Evolutionary conservation across 2,797 vertebrate species (phyloP), one percentile per base, ranked within the genome.

Genomic region (Phalloptychus januarius): DNA sequence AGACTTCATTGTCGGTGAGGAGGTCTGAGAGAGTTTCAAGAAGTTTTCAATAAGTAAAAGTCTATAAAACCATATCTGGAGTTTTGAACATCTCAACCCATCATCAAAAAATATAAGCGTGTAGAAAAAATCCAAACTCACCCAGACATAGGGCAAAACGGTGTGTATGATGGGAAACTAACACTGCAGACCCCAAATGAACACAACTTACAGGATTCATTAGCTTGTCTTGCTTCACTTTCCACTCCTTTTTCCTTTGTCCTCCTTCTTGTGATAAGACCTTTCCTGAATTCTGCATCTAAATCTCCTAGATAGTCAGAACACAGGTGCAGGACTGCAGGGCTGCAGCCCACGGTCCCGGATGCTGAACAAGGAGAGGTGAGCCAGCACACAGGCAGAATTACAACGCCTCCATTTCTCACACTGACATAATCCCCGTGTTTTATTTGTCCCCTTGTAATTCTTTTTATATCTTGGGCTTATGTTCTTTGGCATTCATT

Each of bases 371-470:
- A 85, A 23, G 83, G 84, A 93, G 92, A 92, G 88, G 87, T 80
- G 28, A 86, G 86, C 72, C 84, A 73, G 83, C 83, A 80, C 91
- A 90, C 93, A 92, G 81, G 88, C 89, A 87, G 89, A 90, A 94
- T 90, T 86, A 92, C 86, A 89, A 85, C 76, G 84, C 91, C 90
- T 90, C 91, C 88, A 92, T 93, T 93, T 93, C 92, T 93, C 91
- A 92, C 92, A 90, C 90, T 90, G 94, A 92, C 92, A 93, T 94
- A 94, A 94, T 94, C 93, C 94, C 90, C 86, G 44, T 94, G 93
- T 95, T 95, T 94, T 94, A 94, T 94, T 94, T 94, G 93, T 95
- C 91, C 91, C 88, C 88, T 91, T 93, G 91, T 93, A 94, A 93
- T 94, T 93, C 91, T 94, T 93, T 93, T 92, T 94, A 93, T 93